A percentile compares a stretch with the other conserved stretches of the same genome.
Conservation (phyloP, 2,113 vertebrate species). For the Syrrhaptes paradoxus region DNA sequence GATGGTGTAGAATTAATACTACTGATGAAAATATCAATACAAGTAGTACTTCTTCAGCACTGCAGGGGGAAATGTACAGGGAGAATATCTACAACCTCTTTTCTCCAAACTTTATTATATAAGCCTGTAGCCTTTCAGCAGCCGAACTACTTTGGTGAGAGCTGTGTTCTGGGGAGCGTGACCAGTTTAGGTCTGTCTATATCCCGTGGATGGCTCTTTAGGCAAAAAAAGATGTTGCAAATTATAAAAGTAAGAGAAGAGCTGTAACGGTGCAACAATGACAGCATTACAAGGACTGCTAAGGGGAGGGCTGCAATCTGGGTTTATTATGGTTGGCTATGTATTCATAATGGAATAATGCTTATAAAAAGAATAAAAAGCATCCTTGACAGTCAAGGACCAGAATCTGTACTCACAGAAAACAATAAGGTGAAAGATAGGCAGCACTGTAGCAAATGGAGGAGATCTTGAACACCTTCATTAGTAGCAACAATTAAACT, state of each 20-base stretch:
- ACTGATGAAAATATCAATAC: background rate
- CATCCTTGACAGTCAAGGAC: background rate
- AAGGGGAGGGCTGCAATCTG: background rate
- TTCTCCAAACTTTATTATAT: background rate
- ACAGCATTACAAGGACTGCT: background rate
- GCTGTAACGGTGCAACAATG: background rate
- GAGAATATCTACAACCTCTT: background rate
- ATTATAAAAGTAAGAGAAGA: background rate
- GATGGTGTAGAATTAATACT: background rate
- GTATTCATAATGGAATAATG: background rate
- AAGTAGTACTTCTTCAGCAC: background rate
- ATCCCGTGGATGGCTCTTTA: background rate
- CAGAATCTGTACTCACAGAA: background rate
- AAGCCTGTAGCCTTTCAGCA: background rate
- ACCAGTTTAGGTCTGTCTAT: background rate
- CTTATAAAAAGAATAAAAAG: background rate
- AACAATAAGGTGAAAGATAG: background rate
- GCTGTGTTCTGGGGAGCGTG: background rate
- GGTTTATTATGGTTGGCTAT: background rate
- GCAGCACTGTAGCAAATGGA: background rate
- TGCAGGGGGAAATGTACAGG: background rate
- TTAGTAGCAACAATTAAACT: background rate
- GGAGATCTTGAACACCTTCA: background rate
- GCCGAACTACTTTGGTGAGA: background rate
- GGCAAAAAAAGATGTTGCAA: background rate